Conservation (phyloP, 1,140 invertebrate genomes). For the Aphelenchoides avenae region DNA sequence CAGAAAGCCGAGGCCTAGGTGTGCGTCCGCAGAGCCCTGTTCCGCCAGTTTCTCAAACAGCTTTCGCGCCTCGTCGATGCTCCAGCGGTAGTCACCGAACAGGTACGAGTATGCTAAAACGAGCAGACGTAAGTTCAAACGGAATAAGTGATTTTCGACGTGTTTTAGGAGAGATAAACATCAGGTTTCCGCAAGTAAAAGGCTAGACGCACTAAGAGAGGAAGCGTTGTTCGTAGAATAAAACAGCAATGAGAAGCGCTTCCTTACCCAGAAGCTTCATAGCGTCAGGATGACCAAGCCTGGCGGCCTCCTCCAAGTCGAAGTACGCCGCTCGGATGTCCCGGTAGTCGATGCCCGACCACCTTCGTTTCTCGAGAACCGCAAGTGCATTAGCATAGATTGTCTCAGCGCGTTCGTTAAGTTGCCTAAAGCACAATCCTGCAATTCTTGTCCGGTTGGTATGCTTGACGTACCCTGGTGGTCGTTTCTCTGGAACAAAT, state of each 20-base stretch:
- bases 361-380: slow-evolving; percentile 23
- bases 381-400: slow-evolving; percentile 23
- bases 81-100: slow-evolving; percentile 72
- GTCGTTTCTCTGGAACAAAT: slow-evolving; percentile 26
- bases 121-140: neutral
- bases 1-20: slow-evolving; percentile 71
- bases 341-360: slow-evolving; percentile 19
- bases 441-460: neutral
- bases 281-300: slow-evolving; percentile 30
- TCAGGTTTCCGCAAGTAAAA: no score
- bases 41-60: slow-evolving; percentile 75
- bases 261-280: slow-evolving; percentile 30
- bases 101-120: slow-evolving; percentile 76
- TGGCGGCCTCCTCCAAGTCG: slow-evolving; percentile 35
- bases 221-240: no score
- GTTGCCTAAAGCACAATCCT: slow-evolving; percentile 14
- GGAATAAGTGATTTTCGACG: no score
- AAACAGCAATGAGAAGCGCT: no score
- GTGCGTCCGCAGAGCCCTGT: slow-evolving; percentile 68
- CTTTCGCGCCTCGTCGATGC: slow-evolving; percentile 71
- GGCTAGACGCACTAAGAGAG: no score
- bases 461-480: slow-evolving; percentile 9
- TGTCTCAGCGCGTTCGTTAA: slow-evolving; percentile 16
- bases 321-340: slow-evolving; percentile 36
- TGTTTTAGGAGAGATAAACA: no score